These are phyloP conservation scores for Hippasteria phrygiana DNA, from an alignment of 53 echinoderm and acorn worm species.

Conservation along the genomic window DNA sequence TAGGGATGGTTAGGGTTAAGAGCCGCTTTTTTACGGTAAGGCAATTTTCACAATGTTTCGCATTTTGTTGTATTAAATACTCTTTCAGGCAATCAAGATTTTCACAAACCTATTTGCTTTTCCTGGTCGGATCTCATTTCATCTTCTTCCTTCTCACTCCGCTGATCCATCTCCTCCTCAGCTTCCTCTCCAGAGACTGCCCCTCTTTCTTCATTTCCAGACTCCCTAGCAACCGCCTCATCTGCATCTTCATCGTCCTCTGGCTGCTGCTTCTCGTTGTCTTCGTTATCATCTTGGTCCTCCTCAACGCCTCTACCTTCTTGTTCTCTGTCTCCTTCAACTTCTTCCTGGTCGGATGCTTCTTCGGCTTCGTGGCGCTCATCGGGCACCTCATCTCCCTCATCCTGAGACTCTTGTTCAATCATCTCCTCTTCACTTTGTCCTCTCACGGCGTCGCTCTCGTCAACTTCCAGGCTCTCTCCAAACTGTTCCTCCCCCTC, in stretches of 20 bases:
- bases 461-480: constrained; percentile 17
- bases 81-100: neutral
- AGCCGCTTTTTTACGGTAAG: neutral
- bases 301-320: neutral
- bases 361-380: constrained; percentile 19
- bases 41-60: neutral
- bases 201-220: constrained; percentile 67
- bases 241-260: constrained; percentile 39
- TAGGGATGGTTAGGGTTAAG: too few relatives aligned
- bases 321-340: constrained; percentile 34
- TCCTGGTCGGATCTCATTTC: constrained; percentile 18
- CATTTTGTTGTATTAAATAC: neutral
- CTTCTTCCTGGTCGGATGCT: constrained; percentile 41
- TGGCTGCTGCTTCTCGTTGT: constrained; percentile 30
- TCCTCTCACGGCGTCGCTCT: neutral
- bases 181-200: constrained; percentile 59
- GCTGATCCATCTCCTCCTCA: constrained; percentile 67
- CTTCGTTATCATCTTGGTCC: constrained; percentile 15
- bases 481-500: constrained; percentile 25
- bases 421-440: constrained; percentile 45
- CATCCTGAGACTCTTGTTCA: constrained; percentile 25
- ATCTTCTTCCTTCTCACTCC: constrained; percentile 41
- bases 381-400: too few relatives aligned
- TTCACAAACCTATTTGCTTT: constrained; percentile 18
- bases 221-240: constrained; percentile 27